A percentile compares a stretch with the other conserved stretches of the same genome.
Evolutionary conservation across 2,888 invertebrate genomes (phyloP).

Genomic region (Drosophila merina): DNA sequence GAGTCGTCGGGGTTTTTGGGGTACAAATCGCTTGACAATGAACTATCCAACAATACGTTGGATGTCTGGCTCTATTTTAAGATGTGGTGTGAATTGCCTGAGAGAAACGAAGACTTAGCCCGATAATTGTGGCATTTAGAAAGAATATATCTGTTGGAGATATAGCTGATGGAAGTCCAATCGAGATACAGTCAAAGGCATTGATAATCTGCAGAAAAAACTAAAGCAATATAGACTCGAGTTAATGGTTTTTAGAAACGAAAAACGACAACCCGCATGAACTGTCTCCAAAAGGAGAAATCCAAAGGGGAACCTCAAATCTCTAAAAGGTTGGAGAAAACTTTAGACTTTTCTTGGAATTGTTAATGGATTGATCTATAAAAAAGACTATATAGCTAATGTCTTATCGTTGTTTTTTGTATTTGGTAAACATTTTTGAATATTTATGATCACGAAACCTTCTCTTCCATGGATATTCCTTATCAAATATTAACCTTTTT

Average conservation of each 20-base stretch:
- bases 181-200: background rate
- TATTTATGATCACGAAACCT: background rate
- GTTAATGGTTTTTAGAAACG: slow-evolving; percentile 18
- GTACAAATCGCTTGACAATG: slow-evolving; percentile 62
- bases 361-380: too few species aligned
- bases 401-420: background rate
- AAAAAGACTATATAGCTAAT: too few species aligned
- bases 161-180: background rate
- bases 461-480: slow-evolving; percentile 1
- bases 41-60: slow-evolving; percentile 50
- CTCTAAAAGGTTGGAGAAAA: slow-evolving; percentile 15
- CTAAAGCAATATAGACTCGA: slow-evolving; percentile 5
- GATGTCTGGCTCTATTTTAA: slow-evolving; percentile 22
- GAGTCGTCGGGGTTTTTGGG: background rate
- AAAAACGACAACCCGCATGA: slow-evolving; percentile 25
- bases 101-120: slow-evolving; percentile 23
- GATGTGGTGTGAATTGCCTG: slow-evolving; percentile 29
- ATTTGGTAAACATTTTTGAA: background rate
- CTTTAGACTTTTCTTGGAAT: background rate
- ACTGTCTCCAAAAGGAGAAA: slow-evolving; percentile 33
- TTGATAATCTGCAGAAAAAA: slow-evolving; percentile 14
- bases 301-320: slow-evolving; percentile 15
- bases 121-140: slow-evolving; percentile 32
- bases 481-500: background rate
- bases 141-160: background rate